Evolutionary conservation across 2,797 vertebrate species (phyloP).

Genomic region (Agapornis canus): DNA sequence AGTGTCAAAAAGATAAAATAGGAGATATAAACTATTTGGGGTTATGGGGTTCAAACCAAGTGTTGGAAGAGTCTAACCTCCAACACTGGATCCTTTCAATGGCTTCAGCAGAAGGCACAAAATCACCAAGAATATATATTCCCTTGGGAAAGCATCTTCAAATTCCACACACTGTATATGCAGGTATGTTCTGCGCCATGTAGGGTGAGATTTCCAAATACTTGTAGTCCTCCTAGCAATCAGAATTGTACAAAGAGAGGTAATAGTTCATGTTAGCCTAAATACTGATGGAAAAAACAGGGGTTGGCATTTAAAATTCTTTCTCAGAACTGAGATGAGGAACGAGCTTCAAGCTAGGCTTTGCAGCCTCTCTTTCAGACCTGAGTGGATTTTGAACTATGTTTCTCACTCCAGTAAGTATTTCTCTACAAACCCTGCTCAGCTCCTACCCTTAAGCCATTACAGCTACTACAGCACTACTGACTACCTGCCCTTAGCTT

Average conservation of each 20-base stretch:
- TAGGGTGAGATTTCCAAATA: background rate
- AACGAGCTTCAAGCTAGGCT: background rate
- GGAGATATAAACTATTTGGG: background rate
- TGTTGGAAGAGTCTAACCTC: background rate
- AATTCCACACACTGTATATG: background rate
- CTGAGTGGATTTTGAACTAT: background rate
- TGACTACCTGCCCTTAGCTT: background rate
- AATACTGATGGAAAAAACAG: background rate
- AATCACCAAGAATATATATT: background rate
- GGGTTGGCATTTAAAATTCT: background rate
- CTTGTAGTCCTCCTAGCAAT: accelerated
- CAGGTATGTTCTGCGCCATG: background rate
- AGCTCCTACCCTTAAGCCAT: background rate
- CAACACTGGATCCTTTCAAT: background rate
- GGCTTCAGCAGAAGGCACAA: background rate
- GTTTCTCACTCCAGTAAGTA: background rate
- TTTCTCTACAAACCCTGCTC: background rate
- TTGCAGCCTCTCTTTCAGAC: background rate
- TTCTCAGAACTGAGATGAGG: background rate
- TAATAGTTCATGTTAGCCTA: background rate
- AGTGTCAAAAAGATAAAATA: background rate
- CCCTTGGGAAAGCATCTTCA: background rate
- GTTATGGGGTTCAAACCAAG: background rate
- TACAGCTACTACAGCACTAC: background rate
- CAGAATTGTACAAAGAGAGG: background rate